Evolutionary conservation across 2,888 invertebrate species (phyloP), one percentile per base, ranked within the genome.

Genomic region (Cephus sareptanus): DNA sequence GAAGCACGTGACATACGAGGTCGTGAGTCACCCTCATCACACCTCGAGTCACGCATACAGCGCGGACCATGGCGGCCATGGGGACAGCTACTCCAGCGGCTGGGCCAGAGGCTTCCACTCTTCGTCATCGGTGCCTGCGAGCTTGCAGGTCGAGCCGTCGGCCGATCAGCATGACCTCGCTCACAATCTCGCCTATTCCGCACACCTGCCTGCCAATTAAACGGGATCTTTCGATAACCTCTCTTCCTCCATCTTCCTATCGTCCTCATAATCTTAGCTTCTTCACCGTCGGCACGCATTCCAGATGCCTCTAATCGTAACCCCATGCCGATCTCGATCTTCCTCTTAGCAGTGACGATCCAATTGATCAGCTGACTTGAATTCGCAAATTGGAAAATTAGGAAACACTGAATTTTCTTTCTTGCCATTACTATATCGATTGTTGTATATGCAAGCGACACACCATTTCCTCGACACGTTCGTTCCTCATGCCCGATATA

Each of bases 1-100:
- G 84, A 94, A 94, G 83, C 94, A 95, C 91, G 95, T 96, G 40
- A 95, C 95, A 0, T 96, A 95, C 88, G 95, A 96, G 89, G 95
- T 96, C 1, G 96, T 96, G 56, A 95, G 96, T 3, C 95, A 95
- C 85, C 94, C 94, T 0, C 95, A 95, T 80, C 94, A 95, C 84
- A 92, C 93, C 70, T 92, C 93, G 84, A 93, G 93, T 69, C 93
- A 93, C 81, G 88, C 90, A 73, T 90, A 89, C 86, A 90, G 91
- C 81, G 91, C 92, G 76, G 90, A 87, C 76, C 88, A 91, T 68
- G 91, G 91, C 23, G 90, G 91, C 80, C 89, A 89, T 73, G 83
- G 89, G 77, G 93, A 94, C 81, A 92, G 92, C 76, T 93, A 93
- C 85, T 93, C 93, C 76, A 92, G 93, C n/a, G 94, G 94, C 70